Conservation (phyloP, 2,888 invertebrate genomes). For the Polia nebulosa region DNA sequence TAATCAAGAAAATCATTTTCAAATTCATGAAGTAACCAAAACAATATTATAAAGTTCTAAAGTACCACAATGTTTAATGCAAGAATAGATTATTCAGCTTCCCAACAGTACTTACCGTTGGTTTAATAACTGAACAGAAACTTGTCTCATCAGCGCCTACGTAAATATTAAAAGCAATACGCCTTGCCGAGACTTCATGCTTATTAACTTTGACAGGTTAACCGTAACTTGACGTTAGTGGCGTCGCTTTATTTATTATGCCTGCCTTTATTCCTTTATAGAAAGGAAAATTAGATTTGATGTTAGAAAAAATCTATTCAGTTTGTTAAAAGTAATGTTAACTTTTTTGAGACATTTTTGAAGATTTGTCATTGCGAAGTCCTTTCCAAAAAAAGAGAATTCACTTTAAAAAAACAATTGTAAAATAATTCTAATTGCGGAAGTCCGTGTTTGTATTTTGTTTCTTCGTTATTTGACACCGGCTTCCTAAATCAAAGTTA, state of each 20-base stretch:
- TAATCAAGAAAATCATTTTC: no score
- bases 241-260: slow-evolving; percentile 12
- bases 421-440: no score
- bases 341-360: no score
- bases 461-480: no score
- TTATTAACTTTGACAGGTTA: slow-evolving; percentile 51
- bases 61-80: slow-evolving; percentile 28
- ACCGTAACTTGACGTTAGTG: slow-evolving; percentile 33
- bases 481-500: no score
- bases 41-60: slow-evolving; percentile 29
- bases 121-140: slow-evolving; percentile 50
- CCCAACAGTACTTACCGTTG: slow-evolving; percentile 2
- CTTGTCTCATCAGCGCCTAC: slow-evolving; percentile 57
- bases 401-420: no score
- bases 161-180: slow-evolving; percentile 57
- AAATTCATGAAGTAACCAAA: slow-evolving; percentile 8
- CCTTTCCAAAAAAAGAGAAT: no score
- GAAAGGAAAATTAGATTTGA: neutral
- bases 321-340: neutral
- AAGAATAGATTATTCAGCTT: slow-evolving; percentile 29
- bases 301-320: neutral
- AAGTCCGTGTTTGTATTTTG: no score
- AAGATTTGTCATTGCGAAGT: no score
- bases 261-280: neutral
- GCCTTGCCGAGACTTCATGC: slow-evolving; percentile 19